These are phyloP conservation scores for Maconellicoccus hirsutus DNA, from an alignment of 1,140 invertebrate species.

Conservation along the genomic window DNA sequence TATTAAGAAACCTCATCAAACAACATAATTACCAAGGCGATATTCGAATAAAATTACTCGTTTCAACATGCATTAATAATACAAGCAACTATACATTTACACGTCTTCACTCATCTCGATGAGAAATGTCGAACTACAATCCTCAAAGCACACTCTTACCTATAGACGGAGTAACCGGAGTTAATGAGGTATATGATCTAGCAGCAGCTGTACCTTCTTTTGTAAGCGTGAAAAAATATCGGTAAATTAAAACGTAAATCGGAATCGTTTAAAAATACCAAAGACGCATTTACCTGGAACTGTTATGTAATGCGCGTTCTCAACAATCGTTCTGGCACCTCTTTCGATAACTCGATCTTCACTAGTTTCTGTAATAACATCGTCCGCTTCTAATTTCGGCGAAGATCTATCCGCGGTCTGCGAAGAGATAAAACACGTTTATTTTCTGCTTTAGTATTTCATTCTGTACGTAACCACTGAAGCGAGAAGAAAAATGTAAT, in stretches of 20 bases:
- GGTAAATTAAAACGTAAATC: conserved; percentile 23
- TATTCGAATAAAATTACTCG: not conserved
- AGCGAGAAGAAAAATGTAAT: not conserved
- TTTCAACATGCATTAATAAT: not conserved
- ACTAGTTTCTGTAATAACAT: not conserved
- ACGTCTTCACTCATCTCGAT: not conserved
- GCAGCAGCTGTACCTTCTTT: conserved; percentile 27
- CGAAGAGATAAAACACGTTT: not conserved
- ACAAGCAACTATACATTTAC: not conserved
- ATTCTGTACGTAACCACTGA: no score
- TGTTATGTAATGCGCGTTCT: conserved; percentile 42
- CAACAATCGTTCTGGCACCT: conserved; percentile 28
- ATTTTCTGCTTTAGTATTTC: no score
- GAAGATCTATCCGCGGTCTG: not conserved
- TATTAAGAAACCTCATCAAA: no score
- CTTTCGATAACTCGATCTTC: conserved; percentile 6
- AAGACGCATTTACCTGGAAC: conserved; percentile 38
- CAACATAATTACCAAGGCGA: not conserved
- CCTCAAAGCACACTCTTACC: conserved; percentile 31
- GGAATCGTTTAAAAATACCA: no score
- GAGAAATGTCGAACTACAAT: conserved; percentile 11
- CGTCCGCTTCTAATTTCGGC: conserved; percentile 3
- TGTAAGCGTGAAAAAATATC: conserved; percentile 20
- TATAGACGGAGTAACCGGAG: conserved; percentile 33
- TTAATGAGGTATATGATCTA: conserved; percentile 35